Conservation (phyloP, 2,797 vertebrate genomes). For the Denticeps clupeoides region DNA sequence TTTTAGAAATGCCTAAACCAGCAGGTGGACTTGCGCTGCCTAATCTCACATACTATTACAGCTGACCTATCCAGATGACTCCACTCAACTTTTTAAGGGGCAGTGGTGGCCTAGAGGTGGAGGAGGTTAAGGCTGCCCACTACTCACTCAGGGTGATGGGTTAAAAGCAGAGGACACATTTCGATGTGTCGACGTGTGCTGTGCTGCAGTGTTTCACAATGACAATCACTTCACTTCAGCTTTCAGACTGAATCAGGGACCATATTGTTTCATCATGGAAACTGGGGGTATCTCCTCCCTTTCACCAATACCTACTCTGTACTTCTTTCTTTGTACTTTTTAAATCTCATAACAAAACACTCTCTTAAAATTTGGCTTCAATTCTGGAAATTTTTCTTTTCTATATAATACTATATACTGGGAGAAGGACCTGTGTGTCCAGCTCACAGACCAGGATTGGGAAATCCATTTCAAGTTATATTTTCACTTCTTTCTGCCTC, state of each 20-base stretch:
- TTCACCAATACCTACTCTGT: neutral
- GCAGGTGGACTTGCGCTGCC: neutral
- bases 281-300: neutral
- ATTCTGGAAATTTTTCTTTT: slow-evolving; percentile 13
- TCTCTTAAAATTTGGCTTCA: slow-evolving; percentile 5
- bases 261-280: slow-evolving; percentile 1
- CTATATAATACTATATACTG: no score
- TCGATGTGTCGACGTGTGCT: no score
- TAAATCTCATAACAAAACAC: neutral
- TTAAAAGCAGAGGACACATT: no score
- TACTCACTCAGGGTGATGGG: no score
- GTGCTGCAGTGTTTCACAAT: no score
- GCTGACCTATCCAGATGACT: neutral
- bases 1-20: slow-evolving; percentile 1
- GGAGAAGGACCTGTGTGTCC: no score
- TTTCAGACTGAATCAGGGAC: neutral
- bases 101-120: no score
- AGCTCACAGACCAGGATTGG: no score
- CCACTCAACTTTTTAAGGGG: slow-evolving; percentile 9
- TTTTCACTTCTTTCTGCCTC: no score
- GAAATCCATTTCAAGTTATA: no score
- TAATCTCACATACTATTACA: slow-evolving; percentile 5
- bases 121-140: no score
- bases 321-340: neutral
- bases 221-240: slow-evolving; percentile 8